Evolutionary conservation across 2,797 vertebrate genomes (phyloP).

Genomic region (Cossypha polioptera): DNA sequence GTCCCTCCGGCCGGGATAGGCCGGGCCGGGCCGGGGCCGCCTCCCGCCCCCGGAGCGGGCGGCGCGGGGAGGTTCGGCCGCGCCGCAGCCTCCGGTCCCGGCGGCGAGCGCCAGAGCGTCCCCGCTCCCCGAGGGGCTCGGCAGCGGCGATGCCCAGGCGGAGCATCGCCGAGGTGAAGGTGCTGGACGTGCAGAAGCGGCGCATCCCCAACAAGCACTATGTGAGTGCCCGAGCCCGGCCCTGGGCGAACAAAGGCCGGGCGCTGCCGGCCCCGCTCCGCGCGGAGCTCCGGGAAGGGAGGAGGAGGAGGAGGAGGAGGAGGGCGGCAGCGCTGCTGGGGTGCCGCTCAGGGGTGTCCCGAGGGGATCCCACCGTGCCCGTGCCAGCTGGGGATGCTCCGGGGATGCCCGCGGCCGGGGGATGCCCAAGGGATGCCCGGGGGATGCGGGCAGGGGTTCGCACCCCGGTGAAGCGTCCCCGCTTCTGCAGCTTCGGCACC

Average conservation of each 20-base stretch:
- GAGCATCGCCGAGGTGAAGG: slow-evolving; percentile 81
- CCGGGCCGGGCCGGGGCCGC: slow-evolving; percentile 4
- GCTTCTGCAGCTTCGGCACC: not conserved
- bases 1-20: slow-evolving; percentile 23
- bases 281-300: not conserved
- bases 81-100: slow-evolving; percentile 1
- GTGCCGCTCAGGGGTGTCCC: not conserved
- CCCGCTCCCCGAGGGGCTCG: slow-evolving; percentile 13
- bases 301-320: not conserved
- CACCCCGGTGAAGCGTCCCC: not conserved
- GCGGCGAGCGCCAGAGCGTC: not conserved
- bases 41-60: slow-evolving; percentile 10
- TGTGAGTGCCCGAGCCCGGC: slow-evolving; percentile 67
- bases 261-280: not conserved
- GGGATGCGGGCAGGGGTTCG: not conserved
- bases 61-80: not conserved
- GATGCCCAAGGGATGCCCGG: not conserved
- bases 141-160: slow-evolving; percentile 75
- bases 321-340: not conserved
- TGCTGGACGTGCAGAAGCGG: slow-evolving; percentile 84
- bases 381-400: not conserved
- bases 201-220: slow-evolving; percentile 83
- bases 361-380: not conserved
- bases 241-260: slow-evolving; percentile 49
- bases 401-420: not conserved